A percentile compares a stretch with the other conserved stretches of the same genome.
Conservation (phyloP, 1,140 invertebrate genomes). For the Aphidius ervi region DNA sequence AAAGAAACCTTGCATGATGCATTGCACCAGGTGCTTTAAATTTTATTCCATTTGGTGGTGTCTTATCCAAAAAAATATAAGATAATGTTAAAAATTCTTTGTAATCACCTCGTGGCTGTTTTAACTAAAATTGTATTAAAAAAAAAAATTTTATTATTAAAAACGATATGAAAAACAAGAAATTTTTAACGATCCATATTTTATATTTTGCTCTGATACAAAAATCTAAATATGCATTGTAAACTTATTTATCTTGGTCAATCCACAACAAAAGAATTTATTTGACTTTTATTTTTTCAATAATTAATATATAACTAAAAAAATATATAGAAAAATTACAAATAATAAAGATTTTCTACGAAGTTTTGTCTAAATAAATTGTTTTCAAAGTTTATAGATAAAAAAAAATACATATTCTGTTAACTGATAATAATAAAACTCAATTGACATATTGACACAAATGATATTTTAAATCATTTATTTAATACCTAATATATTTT, state of each 20-base stretch:
- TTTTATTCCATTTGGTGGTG: slow-evolving; percentile 9
- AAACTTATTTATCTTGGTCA: no score
- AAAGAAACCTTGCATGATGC: slow-evolving; percentile 30
- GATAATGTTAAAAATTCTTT: slow-evolving; percentile 25
- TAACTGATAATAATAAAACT: no score
- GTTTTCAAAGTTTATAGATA: no score
- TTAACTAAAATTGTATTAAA: slow-evolving; percentile 6
- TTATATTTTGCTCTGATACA: background rate
- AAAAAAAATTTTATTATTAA: slow-evolving; percentile 1
- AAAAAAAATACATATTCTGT: no score
- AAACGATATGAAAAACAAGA: background rate
- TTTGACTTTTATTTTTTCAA: no score
- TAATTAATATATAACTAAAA: no score
- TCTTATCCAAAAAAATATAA: slow-evolving; percentile 25
- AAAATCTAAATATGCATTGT: background rate
- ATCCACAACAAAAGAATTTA: background rate
- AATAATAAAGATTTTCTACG: no score
- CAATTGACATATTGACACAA: no score
- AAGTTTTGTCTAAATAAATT: no score
- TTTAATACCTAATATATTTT: background rate
- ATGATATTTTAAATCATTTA: no score
- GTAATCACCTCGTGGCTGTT: slow-evolving; percentile 23
- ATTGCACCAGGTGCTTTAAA: slow-evolving; percentile 24
- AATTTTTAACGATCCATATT: background rate
- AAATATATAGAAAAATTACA: no score